Base-by-base conservation (phyloP, 53 echinoderm and acorn worm species). In the Henricia sp. region DNA sequence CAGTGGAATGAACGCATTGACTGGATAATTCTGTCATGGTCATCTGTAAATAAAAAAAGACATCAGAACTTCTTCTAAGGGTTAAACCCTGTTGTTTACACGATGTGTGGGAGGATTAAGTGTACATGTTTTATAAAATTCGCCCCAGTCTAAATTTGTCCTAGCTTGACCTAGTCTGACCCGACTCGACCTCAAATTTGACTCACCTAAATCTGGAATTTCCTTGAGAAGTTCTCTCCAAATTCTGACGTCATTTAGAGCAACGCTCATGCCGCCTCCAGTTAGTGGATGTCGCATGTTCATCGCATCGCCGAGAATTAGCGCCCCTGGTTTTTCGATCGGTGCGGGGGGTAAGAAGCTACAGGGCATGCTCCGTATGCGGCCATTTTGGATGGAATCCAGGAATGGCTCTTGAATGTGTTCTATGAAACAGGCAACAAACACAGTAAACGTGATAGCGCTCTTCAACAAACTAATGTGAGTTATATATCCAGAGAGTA, bases 231-330 rank as follows among this genome's bases (percentile, higher is more conserved):
- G 84, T 24, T 85, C 88, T 71, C 95, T 90, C 95, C 95, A 95
- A 25, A 95, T 90, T 37, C 88, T 88, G 51, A 95, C 95, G 48
- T 95, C 95, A 72, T 95, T 95, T 25, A 95, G 88, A 3, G 95
- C 95, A 20, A 95, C 95, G 69, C 90, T 93, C 95, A 95, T 95
- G 1, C 95, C 95, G 2, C 95, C 95, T 19, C 95, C 95, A 1
- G 95, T 95, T 67, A 95, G 63, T 0, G 95, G 95, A 65, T 95
- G 95, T n/a, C 95, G 90, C 95, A 95, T 95, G 89, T 95, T 95
- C 72, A 93, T 88, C 1, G 95, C 93, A 59, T 95, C 95, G 2
- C 95, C 95, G 32, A 95, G 93, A 36, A 95, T 70, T 37, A 95
- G 62, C 37, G 90, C 95, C 21, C 95, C 95, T 20, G 83, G 85